phyloP scores from a whole-genome alignment of 2,113 vertebrate species.

The Enhydra lutris region DNA sequence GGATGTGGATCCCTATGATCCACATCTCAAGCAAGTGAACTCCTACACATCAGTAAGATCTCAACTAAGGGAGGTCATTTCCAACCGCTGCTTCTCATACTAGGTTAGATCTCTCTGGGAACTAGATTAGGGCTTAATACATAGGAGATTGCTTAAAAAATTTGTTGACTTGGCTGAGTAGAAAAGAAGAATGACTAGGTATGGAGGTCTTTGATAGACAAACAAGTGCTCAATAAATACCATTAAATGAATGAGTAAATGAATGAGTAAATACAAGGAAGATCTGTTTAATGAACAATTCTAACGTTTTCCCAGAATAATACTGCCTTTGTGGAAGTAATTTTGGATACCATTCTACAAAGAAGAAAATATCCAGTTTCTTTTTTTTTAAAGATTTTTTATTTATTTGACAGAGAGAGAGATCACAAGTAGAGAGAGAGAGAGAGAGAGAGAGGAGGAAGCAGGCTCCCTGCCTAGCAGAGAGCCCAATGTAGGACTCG shows the following conservation, averaged over 20 bases:
- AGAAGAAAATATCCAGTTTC: slow-evolving; percentile 18
- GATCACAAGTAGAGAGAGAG: too few species aligned
- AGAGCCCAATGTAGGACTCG: too few species aligned
- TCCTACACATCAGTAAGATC: background rate
- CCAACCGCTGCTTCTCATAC: background rate
- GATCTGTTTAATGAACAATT: background rate
- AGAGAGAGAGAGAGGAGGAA: too few species aligned
- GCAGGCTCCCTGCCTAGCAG: too few species aligned
- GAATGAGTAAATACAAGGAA: background rate
- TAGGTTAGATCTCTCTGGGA: background rate
- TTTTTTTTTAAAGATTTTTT: background rate
- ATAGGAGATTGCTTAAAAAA: background rate
- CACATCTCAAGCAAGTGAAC: background rate
- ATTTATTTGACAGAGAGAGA: too few species aligned
- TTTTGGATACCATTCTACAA: background rate
- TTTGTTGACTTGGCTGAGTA: background rate
- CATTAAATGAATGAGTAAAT: background rate
- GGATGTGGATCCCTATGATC: too few species aligned
- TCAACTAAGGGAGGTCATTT: background rate
- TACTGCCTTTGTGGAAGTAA: background rate
- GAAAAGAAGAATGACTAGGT: background rate
- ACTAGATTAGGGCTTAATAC: background rate
- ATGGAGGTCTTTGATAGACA: background rate
- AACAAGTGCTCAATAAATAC: background rate
- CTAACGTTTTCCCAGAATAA: background rate